Conservation (phyloP, 2,888 invertebrate species). For the Sinohyriopsis cumingii region DNA sequence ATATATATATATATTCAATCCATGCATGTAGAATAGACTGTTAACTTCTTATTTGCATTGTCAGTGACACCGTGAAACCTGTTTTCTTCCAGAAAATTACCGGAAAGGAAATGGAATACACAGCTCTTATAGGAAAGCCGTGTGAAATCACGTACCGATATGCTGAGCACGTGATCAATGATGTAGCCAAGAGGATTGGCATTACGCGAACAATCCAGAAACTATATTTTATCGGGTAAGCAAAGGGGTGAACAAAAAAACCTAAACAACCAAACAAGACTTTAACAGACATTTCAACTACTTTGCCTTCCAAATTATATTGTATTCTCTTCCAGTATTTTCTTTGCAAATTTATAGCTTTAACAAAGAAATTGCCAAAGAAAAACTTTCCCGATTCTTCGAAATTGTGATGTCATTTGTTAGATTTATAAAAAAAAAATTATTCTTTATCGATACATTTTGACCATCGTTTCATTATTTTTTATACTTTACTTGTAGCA, state of each 20-base stretch:
- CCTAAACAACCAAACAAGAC: too few relatives aligned
- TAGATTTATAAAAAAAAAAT: too few relatives aligned
- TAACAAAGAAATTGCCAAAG: too few relatives aligned
- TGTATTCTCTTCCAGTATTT: too few relatives aligned
- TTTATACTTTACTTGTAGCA: too few relatives aligned
- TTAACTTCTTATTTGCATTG: background rate
- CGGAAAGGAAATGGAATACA: constrained; percentile 66
- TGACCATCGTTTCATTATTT: too few relatives aligned
- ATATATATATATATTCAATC: constrained; percentile 3
- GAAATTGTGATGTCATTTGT: too few relatives aligned
- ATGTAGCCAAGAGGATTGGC: constrained; percentile 64
- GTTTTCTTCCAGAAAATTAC: constrained; percentile 66
- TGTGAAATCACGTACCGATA: constrained; percentile 71
- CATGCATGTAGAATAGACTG: background rate
- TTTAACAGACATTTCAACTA: too few relatives aligned
- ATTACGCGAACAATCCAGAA: constrained; percentile 63
- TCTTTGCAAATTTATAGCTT: too few relatives aligned
- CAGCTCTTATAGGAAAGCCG: constrained; percentile 69
- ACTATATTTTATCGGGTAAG: constrained; percentile 71
- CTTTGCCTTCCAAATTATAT: too few relatives aligned
- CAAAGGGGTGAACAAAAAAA: background rate
- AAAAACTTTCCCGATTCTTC: too few relatives aligned
- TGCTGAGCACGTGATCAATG: constrained; percentile 68
- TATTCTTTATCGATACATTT: too few relatives aligned
- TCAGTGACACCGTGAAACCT: background rate